Evolutionary conservation across 2,888 invertebrate genomes (phyloP), one percentile per base, ranked within the genome.

Genomic region (Ennomos fuscantarius): DNA sequence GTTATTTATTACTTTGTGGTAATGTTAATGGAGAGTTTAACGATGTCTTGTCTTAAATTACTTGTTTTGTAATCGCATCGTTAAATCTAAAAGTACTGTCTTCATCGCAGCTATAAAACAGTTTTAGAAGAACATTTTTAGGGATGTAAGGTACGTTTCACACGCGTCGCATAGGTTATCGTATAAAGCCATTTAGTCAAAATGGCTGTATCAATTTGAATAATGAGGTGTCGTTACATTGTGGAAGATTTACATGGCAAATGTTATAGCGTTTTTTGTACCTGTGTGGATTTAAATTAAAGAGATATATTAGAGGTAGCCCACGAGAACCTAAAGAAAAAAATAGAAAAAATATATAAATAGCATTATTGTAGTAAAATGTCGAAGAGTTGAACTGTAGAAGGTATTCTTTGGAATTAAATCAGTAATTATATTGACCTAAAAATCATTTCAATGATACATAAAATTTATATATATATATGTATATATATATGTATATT

Each of bases 121-220:
- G 34, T 44, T 44, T 44, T 34, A 24, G 10, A 24, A 11, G 11
- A 39, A 40, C 6, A 37, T 45, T 50, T 36, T 41, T 12, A 12
- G 33, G 32, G 40, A 36, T 12, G 37, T n/a, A 12, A 15, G 24
- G 24, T 39, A 43, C 15, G 31, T 45, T 45, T 49, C 46, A 56
- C 46, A 46, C 33, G 40, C 40, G 37, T 41, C 45, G 45, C 35
- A 45, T 40, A 15, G 45, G 32, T 42, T 53, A 48, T 48, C 44
- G 15, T 51, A 47, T 42, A 43, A 52, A 32, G 52, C 44, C 40
- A 42, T 57, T 57, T 47, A 44, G 43, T 39, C 47, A 40, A 53
- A 53, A 49, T 52, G 53, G 48, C 53, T 53, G 57, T 58, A 53
- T 58, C 53, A 58, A 49, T 58, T 58, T 58, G 57, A 58, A 58